These are phyloP conservation scores for Stenodera caucasica DNA, from an alignment of 2,888 invertebrate species.

Conservation along the genomic window DNA sequence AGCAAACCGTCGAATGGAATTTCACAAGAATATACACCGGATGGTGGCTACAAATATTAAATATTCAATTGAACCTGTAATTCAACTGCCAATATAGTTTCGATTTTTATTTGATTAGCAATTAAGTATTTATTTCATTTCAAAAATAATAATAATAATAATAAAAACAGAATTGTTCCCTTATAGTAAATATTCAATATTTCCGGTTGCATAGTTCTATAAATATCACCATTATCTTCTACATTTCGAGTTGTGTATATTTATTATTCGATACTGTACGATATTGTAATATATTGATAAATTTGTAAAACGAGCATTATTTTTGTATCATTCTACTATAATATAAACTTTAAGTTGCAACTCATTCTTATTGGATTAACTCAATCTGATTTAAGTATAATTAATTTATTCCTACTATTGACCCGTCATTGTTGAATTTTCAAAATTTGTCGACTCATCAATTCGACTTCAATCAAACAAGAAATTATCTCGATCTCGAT, in stretches of 20 bases:
- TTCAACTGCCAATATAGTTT: constrained; percentile 2
- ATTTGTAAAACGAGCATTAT: constrained; percentile 30
- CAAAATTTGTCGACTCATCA: no score
- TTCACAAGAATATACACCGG: constrained; percentile 45
- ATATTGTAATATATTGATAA: constrained; percentile 31
- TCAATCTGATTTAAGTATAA: no score
- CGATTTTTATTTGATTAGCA: neutral
- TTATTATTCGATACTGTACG: constrained; percentile 29
- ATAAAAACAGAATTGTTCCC: no score
- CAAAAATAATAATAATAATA: no score
- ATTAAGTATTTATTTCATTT: constrained; percentile 13
- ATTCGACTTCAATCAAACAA: no score
- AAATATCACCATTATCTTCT: no score
- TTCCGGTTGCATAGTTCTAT: no score
- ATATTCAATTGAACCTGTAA: constrained; percentile 12
- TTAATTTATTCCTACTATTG: no score
- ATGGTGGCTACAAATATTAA: constrained; percentile 51
- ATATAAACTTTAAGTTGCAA: neutral
- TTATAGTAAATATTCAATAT: no score
- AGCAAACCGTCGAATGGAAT: constrained; percentile 29
- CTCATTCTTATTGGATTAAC: no score
- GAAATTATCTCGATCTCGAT: no score
- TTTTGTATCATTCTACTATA: constrained; percentile 16
- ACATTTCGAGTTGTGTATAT: constrained; percentile 16
- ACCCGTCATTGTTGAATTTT: no score